Base-by-base conservation (phyloP, 1,140 invertebrate species). In the Lepidurus arcticus region DNA sequence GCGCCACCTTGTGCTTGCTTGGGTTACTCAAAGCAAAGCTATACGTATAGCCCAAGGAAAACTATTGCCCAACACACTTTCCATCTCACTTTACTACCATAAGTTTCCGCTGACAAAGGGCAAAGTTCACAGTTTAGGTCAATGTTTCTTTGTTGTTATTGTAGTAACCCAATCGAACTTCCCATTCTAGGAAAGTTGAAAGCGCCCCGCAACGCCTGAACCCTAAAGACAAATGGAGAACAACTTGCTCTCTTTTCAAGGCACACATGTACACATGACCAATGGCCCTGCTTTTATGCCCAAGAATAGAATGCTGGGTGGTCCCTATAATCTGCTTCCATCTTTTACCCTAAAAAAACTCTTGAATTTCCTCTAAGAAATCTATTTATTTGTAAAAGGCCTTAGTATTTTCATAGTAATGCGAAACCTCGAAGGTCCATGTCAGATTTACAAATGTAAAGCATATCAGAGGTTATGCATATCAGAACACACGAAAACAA, bases 121-220 rank as follows among this genome's bases (percentile, higher is more conserved):
- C 53, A 65, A 65, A 65, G 53, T 65, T 65, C 53, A 65, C 21
- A 65, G 53, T 13, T 13, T 65, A 65, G 53, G 53, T 21, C 16
- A 65, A 65, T 65, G 53, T 65, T 65, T 13, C 53, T 65, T 65
- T 65, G 53, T 65, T 65, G 53, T 65, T 65, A 34, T 34, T 34
- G 16, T 21, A 65, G 53, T 65, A 65, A 65, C 53, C 21, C 16
- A 65, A 65, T 65, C 53, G 53, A 65, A 21, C 53, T n/a, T 65
- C 21, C 26, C 34, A 34, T 65, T 65, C 53, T 65, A 1, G 9
- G 53, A 65, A 21, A 65, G 53, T 65, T 13, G 34, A 34, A 34
- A 34, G 34, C 34, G n/a, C 9, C 53, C 53, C 53, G 53, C 53
- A 13, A 65, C 16, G 21, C 16, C 16, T 65, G 53, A 65, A 65